Percentiles rank a stretch among this genome's conserved stretches.
Evolutionary conservation across 2,113 vertebrate genomes (phyloP).

Genomic region (Propithecus coquereli): DNA sequence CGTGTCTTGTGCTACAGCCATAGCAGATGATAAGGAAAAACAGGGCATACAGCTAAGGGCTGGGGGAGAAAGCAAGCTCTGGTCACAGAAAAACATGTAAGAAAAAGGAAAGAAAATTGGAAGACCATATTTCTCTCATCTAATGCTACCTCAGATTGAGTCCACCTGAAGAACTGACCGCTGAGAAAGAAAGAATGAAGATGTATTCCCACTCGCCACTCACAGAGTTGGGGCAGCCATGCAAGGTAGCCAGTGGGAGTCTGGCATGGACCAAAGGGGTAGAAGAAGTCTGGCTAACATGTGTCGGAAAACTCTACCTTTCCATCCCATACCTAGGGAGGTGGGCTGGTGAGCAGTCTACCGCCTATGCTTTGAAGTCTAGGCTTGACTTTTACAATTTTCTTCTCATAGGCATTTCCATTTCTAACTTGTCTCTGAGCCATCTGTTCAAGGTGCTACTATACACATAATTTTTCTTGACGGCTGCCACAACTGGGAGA

Average conservation of each 20-base stretch:
- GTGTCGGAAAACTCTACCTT: neutral
- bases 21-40: neutral
- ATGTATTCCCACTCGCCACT: fast-evolving
- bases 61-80: neutral
- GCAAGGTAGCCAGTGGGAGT: neutral
- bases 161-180: neutral
- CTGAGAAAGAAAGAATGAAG: neutral
- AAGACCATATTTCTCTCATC: neutral
- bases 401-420: neutral
- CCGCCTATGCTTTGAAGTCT: neutral
- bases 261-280: neutral
- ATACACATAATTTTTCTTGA: conserved; percentile 5
- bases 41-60: neutral
- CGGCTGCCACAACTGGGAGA: neutral
- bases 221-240: too few relatives aligned
- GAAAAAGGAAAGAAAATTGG: neutral
- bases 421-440: conserved; percentile 2
- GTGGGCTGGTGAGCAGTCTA: neutral
- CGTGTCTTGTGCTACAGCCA: neutral
- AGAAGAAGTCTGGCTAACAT: neutral
- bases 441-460: conserved; percentile 31
- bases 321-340: too few relatives aligned
- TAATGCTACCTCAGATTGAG: neutral
- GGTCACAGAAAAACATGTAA: neutral
- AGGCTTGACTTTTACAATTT: conserved; percentile 1